A percentile compares a stretch with the other conserved stretches of the same genome.
Conservation (phyloP, 30 jellyfish, hydroid and myxozoan genomes). For the Aurelia sp. region DNA sequence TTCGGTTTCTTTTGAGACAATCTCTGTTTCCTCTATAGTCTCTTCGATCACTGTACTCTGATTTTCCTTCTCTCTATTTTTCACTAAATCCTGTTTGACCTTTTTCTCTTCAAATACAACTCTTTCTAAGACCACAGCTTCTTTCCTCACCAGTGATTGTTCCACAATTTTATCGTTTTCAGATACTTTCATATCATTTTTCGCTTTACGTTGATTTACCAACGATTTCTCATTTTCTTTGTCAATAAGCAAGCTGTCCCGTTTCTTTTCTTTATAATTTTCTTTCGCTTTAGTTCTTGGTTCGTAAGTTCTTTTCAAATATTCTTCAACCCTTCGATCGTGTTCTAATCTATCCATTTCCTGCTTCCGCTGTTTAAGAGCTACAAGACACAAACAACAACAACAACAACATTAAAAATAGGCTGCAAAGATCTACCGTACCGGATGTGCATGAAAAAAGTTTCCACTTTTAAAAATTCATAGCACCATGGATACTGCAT, state of each 20-base stretch:
- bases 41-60: slow-evolving; percentile 2
- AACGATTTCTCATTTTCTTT: neutral
- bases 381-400: slow-evolving; percentile 1
- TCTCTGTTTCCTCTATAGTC: slow-evolving; percentile 20
- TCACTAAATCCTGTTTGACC: too few species aligned
- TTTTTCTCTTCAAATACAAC: neutral
- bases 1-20: slow-evolving; percentile 4
- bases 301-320: slow-evolving; percentile 8
- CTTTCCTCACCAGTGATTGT: neutral
- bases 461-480: too few species aligned
- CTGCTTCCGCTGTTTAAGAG: slow-evolving; percentile 32
- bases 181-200: neutral
- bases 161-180: slow-evolving; percentile 12
- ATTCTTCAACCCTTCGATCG: slow-evolving; percentile 30
- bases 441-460: too few species aligned
- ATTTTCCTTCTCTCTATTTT: neutral
- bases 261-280: neutral
- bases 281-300: neutral
- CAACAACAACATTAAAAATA: neutral
- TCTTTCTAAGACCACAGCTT: neutral
- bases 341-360: slow-evolving; percentile 22
- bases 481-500: too few species aligned
- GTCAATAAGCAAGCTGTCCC: neutral
- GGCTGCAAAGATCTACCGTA: neutral
- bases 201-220: neutral